Evolutionary conservation across 1,140 invertebrate species (phyloP).

Genomic region (Drosophila santomea): DNA sequence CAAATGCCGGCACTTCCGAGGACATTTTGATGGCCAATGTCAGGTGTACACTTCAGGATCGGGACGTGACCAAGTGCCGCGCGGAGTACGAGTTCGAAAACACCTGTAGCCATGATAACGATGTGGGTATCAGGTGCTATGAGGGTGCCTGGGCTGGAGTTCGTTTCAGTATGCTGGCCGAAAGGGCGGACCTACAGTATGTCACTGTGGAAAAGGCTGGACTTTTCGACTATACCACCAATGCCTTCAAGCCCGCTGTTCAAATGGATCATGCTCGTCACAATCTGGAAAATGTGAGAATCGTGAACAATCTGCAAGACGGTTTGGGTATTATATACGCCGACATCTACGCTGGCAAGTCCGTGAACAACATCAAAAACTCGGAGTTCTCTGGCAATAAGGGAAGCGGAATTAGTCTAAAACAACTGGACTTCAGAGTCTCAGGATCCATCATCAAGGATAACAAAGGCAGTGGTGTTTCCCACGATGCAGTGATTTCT

Average conservation of each 20-base stretch:
- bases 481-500: slow-evolving; percentile 95
- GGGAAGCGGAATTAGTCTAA: slow-evolving; percentile 94
- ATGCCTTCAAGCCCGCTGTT: slow-evolving; percentile 95
- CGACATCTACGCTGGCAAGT: slow-evolving; percentile 94
- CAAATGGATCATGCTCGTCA: slow-evolving; percentile 98
- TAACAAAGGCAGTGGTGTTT: slow-evolving; percentile 94
- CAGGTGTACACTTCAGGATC: slow-evolving; percentile 95
- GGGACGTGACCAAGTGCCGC: slow-evolving; percentile 95
- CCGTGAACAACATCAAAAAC: slow-evolving; percentile 93
- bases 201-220: slow-evolving; percentile 96
- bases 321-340: slow-evolving; percentile 95
- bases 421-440: slow-evolving; percentile 93
- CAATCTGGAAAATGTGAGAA: slow-evolving; percentile 92
- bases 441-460: slow-evolving; percentile 91
- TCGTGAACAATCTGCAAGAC: slow-evolving; percentile 93
- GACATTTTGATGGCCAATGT: slow-evolving; percentile 94
- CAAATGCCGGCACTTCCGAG: slow-evolving; percentile 90
- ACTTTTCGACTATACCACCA: slow-evolving; percentile 96
- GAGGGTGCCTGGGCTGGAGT: slow-evolving; percentile 96
- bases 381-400: slow-evolving; percentile 95
- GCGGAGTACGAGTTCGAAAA: slow-evolving; percentile 95
- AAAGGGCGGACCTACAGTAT: slow-evolving; percentile 94
- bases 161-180: slow-evolving; percentile 94
- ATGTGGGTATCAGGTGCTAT: slow-evolving; percentile 95
- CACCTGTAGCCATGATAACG: slow-evolving; percentile 94